Evolutionary conservation across 2,113 vertebrate genomes (phyloP), one percentile per base, ranked within the genome.

Genomic region (Myotis brandtii): DNA sequence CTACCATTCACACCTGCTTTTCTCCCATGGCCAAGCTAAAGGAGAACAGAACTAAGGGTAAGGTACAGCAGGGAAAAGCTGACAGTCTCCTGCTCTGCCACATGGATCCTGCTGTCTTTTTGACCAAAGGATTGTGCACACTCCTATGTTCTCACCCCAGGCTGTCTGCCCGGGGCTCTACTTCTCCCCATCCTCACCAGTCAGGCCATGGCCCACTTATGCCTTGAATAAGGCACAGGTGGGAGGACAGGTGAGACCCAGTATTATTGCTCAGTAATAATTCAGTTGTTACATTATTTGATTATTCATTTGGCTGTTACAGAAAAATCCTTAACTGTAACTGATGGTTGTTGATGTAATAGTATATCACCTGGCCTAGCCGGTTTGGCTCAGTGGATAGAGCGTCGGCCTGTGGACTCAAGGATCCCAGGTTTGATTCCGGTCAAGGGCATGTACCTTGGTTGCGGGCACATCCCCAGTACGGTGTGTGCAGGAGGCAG

Each of bases 281-380:
- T 86, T 2, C 1, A 34, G 5, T 67, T 82, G 21, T 72, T 94
- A 34, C 16, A 82, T 32, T 67, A 70, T 52, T 64, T 73, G 21
- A 69, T 70, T 43, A 77, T n/a, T 86, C 59, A 69, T 32, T 48
- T 50, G 37, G 27, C n/a, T 91, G 82, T 67, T 79, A 59, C 20
- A 85, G 32, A 92, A 82, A 95, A 95, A 50, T 32, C 84, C 46
- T 69, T 90, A 62, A 70, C 40, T 54, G 10, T 93, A 95, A 90
- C n/a, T 67, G 43, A 94, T 34, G 59, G 6, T 25, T 30, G 40
- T 34, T 37, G 11, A 9, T 30, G 13, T 70, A 76, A 54, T 3
- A 67, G 13, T 67, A n/a, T 27, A 73, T n/a, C 80, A 1, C 54
- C 56, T 84, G 10, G 43, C 43, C 43, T 43, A 43, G 43, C 43